Conservation (phyloP, 2,888 invertebrate genomes). For the Eilema sororculum region DNA sequence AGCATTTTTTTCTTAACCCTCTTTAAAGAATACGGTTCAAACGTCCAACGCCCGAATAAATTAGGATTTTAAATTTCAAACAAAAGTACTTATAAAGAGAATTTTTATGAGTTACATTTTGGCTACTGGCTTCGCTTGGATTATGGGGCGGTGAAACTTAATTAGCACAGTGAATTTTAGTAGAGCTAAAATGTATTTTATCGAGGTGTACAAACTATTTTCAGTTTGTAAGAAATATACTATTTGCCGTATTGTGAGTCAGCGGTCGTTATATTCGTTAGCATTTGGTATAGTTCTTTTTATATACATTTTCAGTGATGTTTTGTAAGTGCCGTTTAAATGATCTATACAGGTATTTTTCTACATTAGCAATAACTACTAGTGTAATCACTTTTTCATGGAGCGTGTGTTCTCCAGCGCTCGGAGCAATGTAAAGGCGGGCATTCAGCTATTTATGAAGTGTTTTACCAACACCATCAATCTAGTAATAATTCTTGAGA, state of each 20-base stretch:
- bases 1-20: conserved; percentile 11
- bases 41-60: conserved; percentile 19
- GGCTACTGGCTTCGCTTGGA: conserved; percentile 12
- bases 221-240: neutral
- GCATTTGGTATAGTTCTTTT: too few species aligned
- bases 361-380: too few species aligned
- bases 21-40: conserved; percentile 20
- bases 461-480: neutral
- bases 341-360: too few species aligned
- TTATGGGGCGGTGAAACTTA: conserved; percentile 9
- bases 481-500: neutral
- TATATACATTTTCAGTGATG: too few species aligned
- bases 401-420: too few species aligned
- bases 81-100: conserved; percentile 23
- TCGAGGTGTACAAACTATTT: neutral
- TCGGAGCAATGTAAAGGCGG: too few species aligned
- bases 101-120: conserved; percentile 22
- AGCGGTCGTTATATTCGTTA: too few species aligned
- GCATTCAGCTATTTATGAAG: neutral
- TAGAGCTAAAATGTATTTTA: neutral
- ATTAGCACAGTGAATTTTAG: conserved; percentile 8
- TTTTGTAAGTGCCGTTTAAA: too few species aligned
- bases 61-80: conserved; percentile 27
- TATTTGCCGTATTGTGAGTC: too few species aligned
- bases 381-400: too few species aligned